These are phyloP conservation scores for Eueides isabella DNA, from an alignment of 1,140 invertebrate genomes.

Conservation along the genomic window DNA sequence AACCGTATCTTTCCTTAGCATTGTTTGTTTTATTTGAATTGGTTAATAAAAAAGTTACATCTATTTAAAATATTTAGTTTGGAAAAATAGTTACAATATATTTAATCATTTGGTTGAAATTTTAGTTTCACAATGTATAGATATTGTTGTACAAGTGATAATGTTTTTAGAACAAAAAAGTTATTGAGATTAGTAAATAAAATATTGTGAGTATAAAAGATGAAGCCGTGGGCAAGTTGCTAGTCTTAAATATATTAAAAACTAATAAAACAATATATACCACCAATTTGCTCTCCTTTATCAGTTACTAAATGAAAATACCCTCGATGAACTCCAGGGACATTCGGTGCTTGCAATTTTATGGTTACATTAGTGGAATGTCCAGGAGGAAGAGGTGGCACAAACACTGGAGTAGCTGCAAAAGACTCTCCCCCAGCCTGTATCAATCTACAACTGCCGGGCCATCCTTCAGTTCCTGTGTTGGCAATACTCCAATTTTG, in stretches of 20 bases:
- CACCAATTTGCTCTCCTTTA: conserved; percentile 72
- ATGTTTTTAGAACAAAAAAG: too few species aligned
- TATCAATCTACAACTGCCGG: conserved; percentile 71
- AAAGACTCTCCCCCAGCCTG: conserved; percentile 68
- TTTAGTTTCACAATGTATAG: too few species aligned
- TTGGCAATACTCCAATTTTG: conserved; percentile 78
- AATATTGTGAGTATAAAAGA: too few species aligned
- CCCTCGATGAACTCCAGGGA: conserved; percentile 62
- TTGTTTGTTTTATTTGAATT: too few species aligned
- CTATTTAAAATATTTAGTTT: too few species aligned
- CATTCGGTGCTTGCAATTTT: conserved; percentile 66
- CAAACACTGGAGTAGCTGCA: conserved; percentile 58
- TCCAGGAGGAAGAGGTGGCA: conserved; percentile 64
- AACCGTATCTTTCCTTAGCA: too few species aligned
- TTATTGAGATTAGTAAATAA: too few species aligned
- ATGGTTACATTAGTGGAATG: conserved; percentile 68
- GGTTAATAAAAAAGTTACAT: too few species aligned
- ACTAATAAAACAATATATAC: conserved; percentile 45
- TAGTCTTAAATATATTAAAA: not conserved
- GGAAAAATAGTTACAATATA: too few species aligned
- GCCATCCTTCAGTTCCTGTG: conserved; percentile 74
- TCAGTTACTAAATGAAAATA: conserved; percentile 73
- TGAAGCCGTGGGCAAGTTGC: too few species aligned
- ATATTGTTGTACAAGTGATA: too few species aligned
- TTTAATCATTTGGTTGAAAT: too few species aligned